Conservation (phyloP, 2,113 vertebrate genomes). For the Malurus melanocephalus region DNA sequence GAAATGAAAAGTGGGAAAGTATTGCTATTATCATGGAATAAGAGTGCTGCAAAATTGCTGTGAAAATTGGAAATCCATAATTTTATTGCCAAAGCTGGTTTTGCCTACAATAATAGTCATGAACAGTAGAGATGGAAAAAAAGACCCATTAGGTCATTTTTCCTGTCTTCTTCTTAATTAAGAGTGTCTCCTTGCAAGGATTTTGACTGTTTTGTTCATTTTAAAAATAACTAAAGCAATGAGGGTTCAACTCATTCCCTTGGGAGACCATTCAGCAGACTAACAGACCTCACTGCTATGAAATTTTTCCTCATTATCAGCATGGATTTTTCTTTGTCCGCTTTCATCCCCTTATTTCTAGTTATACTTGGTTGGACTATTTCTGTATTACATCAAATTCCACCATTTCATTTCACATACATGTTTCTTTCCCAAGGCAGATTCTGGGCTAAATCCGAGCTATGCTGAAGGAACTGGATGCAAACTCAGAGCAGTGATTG, state of each 20-base stretch:
- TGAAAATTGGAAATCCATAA: slow-evolving; percentile 42
- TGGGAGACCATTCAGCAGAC: slow-evolving; percentile 17
- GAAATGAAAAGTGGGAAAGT: not conserved
- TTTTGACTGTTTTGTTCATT: slow-evolving; percentile 44
- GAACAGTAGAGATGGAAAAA: slow-evolving; percentile 13
- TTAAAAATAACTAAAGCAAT: slow-evolving; percentile 48
- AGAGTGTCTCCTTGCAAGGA: slow-evolving; percentile 25
- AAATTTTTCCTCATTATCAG: slow-evolving; percentile 48
- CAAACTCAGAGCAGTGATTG: not conserved
- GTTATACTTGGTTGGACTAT: not conserved
- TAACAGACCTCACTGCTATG: slow-evolving; percentile 17
- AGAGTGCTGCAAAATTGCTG: not conserved
- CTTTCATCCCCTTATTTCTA: slow-evolving; percentile 2
- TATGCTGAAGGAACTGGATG: slow-evolving; percentile 8
- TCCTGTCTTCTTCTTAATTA: slow-evolving; percentile 51
- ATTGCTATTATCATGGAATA: not conserved
- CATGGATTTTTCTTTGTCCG: slow-evolving; percentile 30
- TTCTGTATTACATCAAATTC: slow-evolving; percentile 25
- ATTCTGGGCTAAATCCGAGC: not conserved
- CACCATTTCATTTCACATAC: not conserved
- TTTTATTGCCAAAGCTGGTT: slow-evolving; percentile 36
- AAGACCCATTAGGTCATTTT: slow-evolving; percentile 21
- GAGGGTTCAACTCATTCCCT: not conserved
- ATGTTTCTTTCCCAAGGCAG: not conserved
- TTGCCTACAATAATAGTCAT: slow-evolving; percentile 21